Base-by-base conservation (phyloP, 1,140 invertebrate species). In the Rhagoletis zephyria region DNA sequence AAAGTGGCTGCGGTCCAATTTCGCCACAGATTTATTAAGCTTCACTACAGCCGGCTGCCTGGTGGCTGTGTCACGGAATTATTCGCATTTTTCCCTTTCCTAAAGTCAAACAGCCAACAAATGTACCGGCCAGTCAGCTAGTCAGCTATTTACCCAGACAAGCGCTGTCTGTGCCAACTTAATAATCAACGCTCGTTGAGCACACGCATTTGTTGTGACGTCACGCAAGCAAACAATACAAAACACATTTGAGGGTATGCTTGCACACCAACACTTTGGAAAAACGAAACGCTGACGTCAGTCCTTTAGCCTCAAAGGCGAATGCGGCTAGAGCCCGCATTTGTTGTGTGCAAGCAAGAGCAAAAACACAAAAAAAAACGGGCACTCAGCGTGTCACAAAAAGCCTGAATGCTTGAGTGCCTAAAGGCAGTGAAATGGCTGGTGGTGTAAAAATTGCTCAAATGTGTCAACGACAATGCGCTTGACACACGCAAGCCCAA, bases 201-300 rank as follows among this genome's bases (percentile, higher is more conserved):
- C n/a, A 14, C 45, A 56, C 74, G 74, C 74, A 81, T 81, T 81
- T 81, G 74, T 81, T 81, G 74, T 81, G 74, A 81, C 74, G 74
- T 81, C 74, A 81, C 74, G 10, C 19, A n/a, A 40, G n/a, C 16
- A 67, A 67, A 67, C 16, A 67, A 59, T 59, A 48, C 67, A 70
- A 56, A 14, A 19, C 10, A 59, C 74, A 59, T n/a, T 16, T 14
- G 9, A 30, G 16, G 4, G 74, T 42, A 30, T n/a, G 45, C 40
- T 74, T 48, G 16, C 48, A 56, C 74, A 81, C 48, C 3, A 16
- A 56, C 48, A 56, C 48, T 56, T 9, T 30, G n/a, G n/a, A 16
- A 45, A 81, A 81, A 81, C 48, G 56, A 81, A 81, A 40, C 74
- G 48, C 74, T 81, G 74, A 81, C 74, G 74, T 81, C 74, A 81